These are phyloP conservation scores for Stenodema calcarata DNA, from an alignment of 2,888 invertebrate genomes.

Conservation along the genomic window DNA sequence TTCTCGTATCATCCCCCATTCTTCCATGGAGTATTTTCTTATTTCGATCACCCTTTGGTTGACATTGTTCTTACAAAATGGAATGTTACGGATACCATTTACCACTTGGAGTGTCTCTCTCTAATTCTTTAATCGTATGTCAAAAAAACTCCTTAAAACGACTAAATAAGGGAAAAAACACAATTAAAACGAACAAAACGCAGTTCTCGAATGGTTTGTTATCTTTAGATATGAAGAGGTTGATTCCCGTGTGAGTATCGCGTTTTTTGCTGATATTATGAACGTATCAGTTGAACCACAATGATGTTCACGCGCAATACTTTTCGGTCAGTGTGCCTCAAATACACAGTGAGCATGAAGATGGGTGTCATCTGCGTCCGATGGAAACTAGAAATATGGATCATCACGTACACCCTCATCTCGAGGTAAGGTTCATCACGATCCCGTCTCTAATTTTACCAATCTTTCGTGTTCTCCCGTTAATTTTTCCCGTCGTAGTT, in stretches of 20 bases:
- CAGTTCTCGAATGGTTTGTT: neutral
- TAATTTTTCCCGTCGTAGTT: neutral
- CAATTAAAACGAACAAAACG: neutral
- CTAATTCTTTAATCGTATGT: neutral
- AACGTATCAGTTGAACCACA: neutral
- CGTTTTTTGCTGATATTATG: neutral
- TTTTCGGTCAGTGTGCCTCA: slow-evolving; percentile 18
- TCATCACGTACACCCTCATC: neutral
- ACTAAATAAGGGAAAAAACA: neutral
- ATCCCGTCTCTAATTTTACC: neutral
- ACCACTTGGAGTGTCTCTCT: neutral
- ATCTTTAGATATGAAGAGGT: slow-evolving; percentile 4
- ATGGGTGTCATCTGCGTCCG: slow-evolving; percentile 8
- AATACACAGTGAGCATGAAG: neutral
- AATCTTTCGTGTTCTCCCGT: neutral
- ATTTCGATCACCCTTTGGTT: neutral
- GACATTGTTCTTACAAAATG: neutral
- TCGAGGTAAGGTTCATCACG: neutral
- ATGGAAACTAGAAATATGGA: slow-evolving; percentile 18
- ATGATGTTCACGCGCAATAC: slow-evolving; percentile 23
- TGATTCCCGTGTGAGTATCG: neutral
- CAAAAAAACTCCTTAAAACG: neutral
- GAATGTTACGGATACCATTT: neutral
- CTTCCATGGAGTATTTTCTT: neutral
- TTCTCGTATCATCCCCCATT: neutral